Base-by-base conservation (phyloP, 2,888 invertebrate genomes). In the Leistus spinibarbis region DNA sequence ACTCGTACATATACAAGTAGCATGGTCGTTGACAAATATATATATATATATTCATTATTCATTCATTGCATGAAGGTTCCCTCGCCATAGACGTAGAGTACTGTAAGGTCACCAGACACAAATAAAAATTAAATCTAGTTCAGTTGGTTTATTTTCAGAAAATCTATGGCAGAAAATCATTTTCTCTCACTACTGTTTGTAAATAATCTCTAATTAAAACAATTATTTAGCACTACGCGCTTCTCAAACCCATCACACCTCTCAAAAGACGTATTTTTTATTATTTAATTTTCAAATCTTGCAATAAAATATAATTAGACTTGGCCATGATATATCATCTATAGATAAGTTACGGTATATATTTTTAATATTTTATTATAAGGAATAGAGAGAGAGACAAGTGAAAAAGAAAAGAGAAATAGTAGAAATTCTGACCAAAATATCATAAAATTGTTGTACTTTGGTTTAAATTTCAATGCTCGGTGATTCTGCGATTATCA, bases 61-160 rank as follows among this genome's bases (percentile, higher is more conserved):
- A 60, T 60, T 60, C 60, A 60, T 60, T 60, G 20, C 22, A 60
- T 60, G 60, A 60, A 60, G 60, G 60, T 7, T 20, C 60, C 20
- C 60, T 7, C 60, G 22, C 60, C 60, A 60, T 60, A 60, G 60
- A 10, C 60, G 60, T 60, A 60, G 22, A 19, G 20, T 19, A 3
- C 7, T 3, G 7, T 40, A 40, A 40, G 40, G 40, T 0, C 40
- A 7, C 40, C 10, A 40, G 4, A 40, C 40, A 40, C 40, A 40
- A 40, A 40, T 40, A 40, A 40, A 40, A 40, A 7, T 3, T 40
- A 40, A 40, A 40, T 40, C 40, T 40, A 40, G 40, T 40, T 40
- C 40, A 40, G 13, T 40, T 24, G 24, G 24, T 24, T 24, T 4
- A 7, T 24, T 24, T 24, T 40, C n/a, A n/a, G n/a, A n/a, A n/a